Conservation (phyloP, 2,888 invertebrate genomes). For the Agonum fuliginosum region DNA sequence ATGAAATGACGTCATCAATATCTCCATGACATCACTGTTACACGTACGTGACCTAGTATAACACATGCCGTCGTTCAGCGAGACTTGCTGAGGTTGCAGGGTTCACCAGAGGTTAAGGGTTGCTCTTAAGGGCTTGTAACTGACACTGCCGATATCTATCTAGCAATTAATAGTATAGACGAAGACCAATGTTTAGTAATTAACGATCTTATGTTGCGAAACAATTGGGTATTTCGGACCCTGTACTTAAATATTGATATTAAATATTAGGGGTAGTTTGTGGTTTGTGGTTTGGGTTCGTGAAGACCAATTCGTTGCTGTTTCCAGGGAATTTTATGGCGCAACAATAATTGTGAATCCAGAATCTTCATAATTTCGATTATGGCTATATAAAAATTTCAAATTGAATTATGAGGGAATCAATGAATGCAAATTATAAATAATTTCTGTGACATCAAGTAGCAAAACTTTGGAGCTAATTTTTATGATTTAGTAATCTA, state of each 20-base stretch:
- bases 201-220: not conserved
- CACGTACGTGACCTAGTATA: slow-evolving; percentile 39
- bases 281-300: too few relatives aligned
- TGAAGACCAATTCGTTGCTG: too few relatives aligned
- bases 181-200: slow-evolving; percentile 22
- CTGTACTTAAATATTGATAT: not conserved
- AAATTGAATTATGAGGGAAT: too few relatives aligned
- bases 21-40: not conserved
- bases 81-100: not conserved
- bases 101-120: slow-evolving; percentile 35
- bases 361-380: too few relatives aligned
- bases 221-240: not conserved
- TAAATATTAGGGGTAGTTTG: too few relatives aligned
- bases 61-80: not conserved
- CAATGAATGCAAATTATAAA: too few relatives aligned
- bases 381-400: too few relatives aligned
- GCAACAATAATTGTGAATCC: too few relatives aligned
- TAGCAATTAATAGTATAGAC: slow-evolving; percentile 14
- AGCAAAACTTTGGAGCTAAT: too few relatives aligned
- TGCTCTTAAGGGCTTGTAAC: slow-evolving; percentile 12
- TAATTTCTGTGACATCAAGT: too few relatives aligned
- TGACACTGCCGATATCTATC: slow-evolving; percentile 28
- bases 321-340: too few relatives aligned
- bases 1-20: not conserved
- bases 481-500: too few relatives aligned